Conservation (phyloP, 2,888 invertebrate species). For the Xestia c-nigrum region DNA sequence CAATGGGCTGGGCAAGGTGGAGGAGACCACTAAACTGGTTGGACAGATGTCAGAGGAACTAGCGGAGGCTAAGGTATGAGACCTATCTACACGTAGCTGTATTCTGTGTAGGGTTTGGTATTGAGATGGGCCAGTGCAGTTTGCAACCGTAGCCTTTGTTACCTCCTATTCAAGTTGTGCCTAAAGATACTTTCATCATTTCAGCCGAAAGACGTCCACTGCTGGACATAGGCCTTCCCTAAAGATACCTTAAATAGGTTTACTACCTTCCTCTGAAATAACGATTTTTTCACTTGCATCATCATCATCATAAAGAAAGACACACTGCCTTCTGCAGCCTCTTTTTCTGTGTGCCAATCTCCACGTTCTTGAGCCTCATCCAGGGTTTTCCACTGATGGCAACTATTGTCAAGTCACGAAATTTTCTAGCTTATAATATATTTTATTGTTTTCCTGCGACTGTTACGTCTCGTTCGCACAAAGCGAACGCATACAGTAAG, state of each 20-base stretch:
- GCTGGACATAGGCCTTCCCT: neutral
- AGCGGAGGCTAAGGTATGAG: conserved; percentile 92
- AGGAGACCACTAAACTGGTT: conserved; percentile 95
- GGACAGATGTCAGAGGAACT: conserved; percentile 96
- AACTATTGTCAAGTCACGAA: neutral
- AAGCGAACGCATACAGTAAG: too few relatives aligned
- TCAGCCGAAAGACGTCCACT: too few relatives aligned
- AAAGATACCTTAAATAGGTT: neutral
- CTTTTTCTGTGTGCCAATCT: neutral
- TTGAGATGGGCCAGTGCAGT: neutral
- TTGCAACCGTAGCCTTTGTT: neutral
- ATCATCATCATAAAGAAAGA: neutral
- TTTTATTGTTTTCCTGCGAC: too few relatives aligned
- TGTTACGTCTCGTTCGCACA: too few relatives aligned
- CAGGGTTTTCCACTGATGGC: neutral
- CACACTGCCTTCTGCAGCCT: neutral
- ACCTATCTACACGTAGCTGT: neutral
- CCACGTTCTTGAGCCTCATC: neutral
- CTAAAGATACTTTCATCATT: neutral
- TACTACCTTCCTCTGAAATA: too few relatives aligned
- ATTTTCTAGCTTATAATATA: too few relatives aligned
- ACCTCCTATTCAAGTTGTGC: neutral
- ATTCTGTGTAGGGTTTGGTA: neutral
- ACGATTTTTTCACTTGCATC: neutral
- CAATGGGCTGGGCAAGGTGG: conserved; percentile 96